These are phyloP conservation scores for Myotis findleyi DNA, from an alignment of 2,797 vertebrate species.

Conservation along the genomic window DNA sequence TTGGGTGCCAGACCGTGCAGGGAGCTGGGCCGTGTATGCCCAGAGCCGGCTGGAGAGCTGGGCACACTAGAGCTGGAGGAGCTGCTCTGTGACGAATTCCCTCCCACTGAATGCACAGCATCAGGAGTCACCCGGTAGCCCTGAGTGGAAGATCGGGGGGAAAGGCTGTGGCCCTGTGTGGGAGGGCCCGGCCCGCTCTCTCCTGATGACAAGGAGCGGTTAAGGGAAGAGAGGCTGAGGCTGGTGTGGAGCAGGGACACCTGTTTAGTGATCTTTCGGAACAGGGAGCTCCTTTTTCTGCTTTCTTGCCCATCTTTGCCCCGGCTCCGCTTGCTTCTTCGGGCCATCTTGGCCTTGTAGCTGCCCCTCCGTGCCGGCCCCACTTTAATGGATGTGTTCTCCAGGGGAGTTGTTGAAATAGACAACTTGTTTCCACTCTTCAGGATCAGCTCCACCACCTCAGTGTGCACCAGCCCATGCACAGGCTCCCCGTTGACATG, in stretches of 20 bases:
- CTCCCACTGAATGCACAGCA: slow-evolving; percentile 94
- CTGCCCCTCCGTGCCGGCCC: slow-evolving; percentile 95
- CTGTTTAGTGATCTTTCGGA: slow-evolving; percentile 97
- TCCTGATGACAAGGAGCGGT: slow-evolving; percentile 96
- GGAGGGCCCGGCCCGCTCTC: slow-evolving; percentile 97
- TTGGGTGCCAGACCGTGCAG: slow-evolving; percentile 97
- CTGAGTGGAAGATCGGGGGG: slow-evolving; percentile 95
- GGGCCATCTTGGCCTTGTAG: slow-evolving; percentile 97
- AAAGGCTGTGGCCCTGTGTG: slow-evolving; percentile 96
- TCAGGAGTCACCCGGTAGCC: slow-evolving; percentile 94
- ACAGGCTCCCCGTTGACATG: slow-evolving; percentile 97
- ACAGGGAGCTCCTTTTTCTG: slow-evolving; percentile 95
- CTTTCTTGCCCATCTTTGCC: slow-evolving; percentile 96
- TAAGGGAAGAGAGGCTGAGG: slow-evolving; percentile 96
- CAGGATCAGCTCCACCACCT: slow-evolving; percentile 97
- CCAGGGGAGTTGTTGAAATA: slow-evolving; percentile 96
- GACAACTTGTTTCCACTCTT: slow-evolving; percentile 98
- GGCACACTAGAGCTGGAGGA: slow-evolving; percentile 97
- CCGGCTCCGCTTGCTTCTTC: slow-evolving; percentile 95
- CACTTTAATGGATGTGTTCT: slow-evolving; percentile 98
- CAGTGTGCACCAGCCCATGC: slow-evolving; percentile 97
- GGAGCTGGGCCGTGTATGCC: slow-evolving; percentile 96
- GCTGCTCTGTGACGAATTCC: slow-evolving; percentile 98
- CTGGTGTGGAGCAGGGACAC: slow-evolving; percentile 96
- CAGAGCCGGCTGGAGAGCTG: slow-evolving; percentile 96